phyloP scores from a whole-genome alignment of 2,888 invertebrate genomes.

The Scaptodrosophila latifasciaeformis region DNA sequence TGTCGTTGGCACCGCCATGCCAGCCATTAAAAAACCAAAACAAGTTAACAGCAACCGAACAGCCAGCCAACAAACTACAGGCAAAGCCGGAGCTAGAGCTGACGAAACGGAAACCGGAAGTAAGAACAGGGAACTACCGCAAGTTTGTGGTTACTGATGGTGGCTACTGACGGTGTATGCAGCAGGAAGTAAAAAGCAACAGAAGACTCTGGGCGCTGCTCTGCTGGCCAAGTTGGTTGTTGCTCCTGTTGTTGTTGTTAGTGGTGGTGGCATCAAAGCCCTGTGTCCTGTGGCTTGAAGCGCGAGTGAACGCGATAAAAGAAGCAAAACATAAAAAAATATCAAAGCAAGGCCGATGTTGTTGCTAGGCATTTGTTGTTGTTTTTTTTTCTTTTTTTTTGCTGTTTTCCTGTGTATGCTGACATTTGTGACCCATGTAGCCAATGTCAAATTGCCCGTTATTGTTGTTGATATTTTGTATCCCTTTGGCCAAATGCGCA shows the following conservation, averaged over 20 bases:
- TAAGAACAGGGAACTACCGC: constrained; percentile 60
- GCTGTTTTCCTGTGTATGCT: constrained; percentile 18
- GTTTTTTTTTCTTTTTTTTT: background rate
- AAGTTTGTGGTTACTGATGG: constrained; percentile 63
- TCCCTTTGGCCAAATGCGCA: constrained; percentile 8
- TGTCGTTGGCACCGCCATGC: constrained; percentile 34
- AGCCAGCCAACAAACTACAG: constrained; percentile 20
- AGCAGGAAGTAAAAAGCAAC: constrained; percentile 49
- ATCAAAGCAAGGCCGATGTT: constrained; percentile 1
- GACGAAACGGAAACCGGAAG: constrained; percentile 59
- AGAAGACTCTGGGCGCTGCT: constrained; percentile 2
- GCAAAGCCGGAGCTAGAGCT: constrained; percentile 23
- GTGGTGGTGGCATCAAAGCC: constrained; percentile 37
- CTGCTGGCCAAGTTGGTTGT: constrained; percentile 7
- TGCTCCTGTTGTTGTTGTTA: constrained; percentile 17
- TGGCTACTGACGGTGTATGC: constrained; percentile 26
- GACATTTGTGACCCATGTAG: constrained; percentile 52
- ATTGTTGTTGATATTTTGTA: constrained; percentile 14
- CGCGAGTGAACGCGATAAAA: constrained; percentile 47
- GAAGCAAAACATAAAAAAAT: constrained; percentile 43
- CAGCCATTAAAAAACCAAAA: constrained; percentile 69
- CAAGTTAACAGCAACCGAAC: constrained; percentile 57
- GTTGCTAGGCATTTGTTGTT: constrained; percentile 12
- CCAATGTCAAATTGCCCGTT: constrained; percentile 37
- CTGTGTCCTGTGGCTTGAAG: constrained; percentile 36